Conservation (phyloP, 2,888 invertebrate genomes). For the Abrostola triplasia region DNA sequence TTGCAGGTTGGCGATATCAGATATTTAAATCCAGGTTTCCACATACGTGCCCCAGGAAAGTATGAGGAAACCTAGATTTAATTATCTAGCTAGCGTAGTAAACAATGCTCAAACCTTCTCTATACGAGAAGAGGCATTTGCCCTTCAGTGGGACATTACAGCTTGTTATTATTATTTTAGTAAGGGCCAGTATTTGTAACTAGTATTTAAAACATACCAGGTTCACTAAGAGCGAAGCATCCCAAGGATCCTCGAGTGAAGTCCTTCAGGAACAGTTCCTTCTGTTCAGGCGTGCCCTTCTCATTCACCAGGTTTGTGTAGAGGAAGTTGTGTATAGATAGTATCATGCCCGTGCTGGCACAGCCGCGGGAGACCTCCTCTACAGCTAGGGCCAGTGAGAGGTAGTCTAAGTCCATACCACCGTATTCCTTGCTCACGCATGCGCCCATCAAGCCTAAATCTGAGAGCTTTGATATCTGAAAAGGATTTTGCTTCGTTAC, state of each 20-base stretch:
- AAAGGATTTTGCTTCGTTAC: conserved; percentile 24
- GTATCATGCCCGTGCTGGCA: conserved; percentile 92
- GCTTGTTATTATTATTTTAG: too few relatives aligned
- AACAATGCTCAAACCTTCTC: too few relatives aligned
- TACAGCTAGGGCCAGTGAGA: conserved; percentile 92
- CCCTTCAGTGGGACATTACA: too few relatives aligned
- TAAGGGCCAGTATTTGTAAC: neutral
- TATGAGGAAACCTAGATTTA: too few relatives aligned
- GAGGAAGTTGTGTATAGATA: conserved; percentile 93
- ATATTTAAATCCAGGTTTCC: too few relatives aligned
- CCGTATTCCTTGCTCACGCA: conserved; percentile 90
- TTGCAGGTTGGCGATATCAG: too few relatives aligned
- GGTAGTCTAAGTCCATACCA: conserved; percentile 91
- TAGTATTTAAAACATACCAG: conserved; percentile 82
- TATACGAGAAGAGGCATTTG: too few relatives aligned
- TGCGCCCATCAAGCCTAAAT: conserved; percentile 92
- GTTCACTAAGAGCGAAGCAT: conserved; percentile 94
- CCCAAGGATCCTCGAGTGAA: conserved; percentile 91
- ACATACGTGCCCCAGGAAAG: too few relatives aligned
- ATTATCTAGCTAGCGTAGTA: too few relatives aligned
- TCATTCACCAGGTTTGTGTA: conserved; percentile 91
- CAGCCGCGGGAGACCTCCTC: conserved; percentile 94
- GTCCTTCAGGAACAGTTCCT: conserved; percentile 89
- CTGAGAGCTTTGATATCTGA: conserved; percentile 91
- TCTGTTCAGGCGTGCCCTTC: conserved; percentile 90